phyloP scores from a whole-genome alignment of 2,113 vertebrate genomes.

The Aplodontia rufa region DNA sequence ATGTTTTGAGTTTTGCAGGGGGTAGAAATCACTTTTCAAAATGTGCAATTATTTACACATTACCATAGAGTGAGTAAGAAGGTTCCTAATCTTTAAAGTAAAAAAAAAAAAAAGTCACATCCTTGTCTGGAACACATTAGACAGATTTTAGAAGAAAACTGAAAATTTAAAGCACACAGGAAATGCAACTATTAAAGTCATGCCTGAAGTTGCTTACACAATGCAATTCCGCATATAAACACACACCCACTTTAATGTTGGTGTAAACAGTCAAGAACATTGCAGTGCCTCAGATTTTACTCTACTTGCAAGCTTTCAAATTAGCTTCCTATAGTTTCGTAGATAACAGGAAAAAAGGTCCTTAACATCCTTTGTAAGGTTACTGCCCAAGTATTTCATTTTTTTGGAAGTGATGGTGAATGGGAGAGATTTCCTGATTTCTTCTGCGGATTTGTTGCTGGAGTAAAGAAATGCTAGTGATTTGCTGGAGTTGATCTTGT shows the following conservation, averaged over 20 bases:
- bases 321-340: neutral
- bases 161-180: neutral
- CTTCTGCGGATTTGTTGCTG: too few species aligned
- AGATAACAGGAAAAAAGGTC: neutral
- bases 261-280: neutral
- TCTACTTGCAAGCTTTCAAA: neutral
- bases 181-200: neutral
- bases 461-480: too few species aligned
- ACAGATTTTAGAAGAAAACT: neutral
- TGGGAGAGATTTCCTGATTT: too few species aligned
- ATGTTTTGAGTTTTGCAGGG: neutral
- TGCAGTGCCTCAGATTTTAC: neutral
- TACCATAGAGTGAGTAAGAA: neutral
- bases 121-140: neutral
- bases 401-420: too few species aligned
- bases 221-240: neutral
- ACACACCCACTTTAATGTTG: neutral
- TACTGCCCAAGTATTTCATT: too few species aligned
- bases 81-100: neutral
- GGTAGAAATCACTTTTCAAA: slow-evolving; percentile 15
- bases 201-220: neutral
- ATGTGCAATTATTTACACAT: neutral
- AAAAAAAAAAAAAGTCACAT: neutral
- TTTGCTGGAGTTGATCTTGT: too few species aligned
- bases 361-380: too few species aligned